These are phyloP conservation scores for Mesitornis unicolor DNA, from an alignment of 2,113 vertebrate genomes.

Conservation along the genomic window DNA sequence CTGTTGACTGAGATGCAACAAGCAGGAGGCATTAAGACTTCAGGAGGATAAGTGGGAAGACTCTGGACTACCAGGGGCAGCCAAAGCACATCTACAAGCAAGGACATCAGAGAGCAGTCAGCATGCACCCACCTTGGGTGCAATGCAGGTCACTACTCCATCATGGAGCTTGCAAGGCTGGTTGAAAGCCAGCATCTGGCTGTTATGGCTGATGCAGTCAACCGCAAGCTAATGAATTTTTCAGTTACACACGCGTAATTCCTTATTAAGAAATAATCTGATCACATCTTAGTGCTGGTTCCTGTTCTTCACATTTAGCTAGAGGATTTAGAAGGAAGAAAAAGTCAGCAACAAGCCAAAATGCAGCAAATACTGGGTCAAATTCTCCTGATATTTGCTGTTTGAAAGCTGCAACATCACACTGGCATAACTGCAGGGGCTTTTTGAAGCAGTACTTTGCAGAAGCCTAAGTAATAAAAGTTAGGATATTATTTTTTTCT, in stretches of 20 bases:
- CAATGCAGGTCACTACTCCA: not conserved
- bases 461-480: not conserved
- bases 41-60: not conserved
- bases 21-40: not conserved
- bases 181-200: not conserved
- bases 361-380: not conserved
- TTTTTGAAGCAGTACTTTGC: not conserved
- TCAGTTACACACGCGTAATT: not conserved
- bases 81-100: not conserved
- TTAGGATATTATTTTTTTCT: not conserved
- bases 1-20: not conserved
- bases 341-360: not conserved
- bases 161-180: not conserved
- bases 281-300: not conserved
- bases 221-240: not conserved
- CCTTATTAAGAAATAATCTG: not conserved
- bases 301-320: not conserved
- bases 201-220: not conserved
- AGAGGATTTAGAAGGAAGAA: not conserved
- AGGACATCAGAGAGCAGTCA: not conserved
- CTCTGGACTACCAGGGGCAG: not conserved
- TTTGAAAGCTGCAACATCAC: not conserved
- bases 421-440: not conserved
- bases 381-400: not conserved
- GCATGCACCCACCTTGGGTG: fast-evolving